These are phyloP conservation scores for Xiphophorus couchianus DNA, from an alignment of 2,113 vertebrate species.

Conservation along the genomic window DNA sequence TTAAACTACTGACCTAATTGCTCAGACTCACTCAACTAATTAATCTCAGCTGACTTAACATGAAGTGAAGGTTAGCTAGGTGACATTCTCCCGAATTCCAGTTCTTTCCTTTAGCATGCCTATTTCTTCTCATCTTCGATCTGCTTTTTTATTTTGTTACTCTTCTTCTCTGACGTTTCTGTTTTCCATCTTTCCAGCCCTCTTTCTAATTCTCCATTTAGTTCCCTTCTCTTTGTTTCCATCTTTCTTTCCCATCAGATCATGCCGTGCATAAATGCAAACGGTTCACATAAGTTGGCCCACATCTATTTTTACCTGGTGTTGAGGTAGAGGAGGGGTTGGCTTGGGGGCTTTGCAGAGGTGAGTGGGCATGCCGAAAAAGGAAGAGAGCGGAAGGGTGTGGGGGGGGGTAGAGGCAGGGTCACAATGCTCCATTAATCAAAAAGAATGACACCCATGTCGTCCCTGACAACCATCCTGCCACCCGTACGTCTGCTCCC, in stretches of 20 bases:
- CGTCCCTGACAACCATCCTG: constrained; percentile 84
- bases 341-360: constrained; percentile 44
- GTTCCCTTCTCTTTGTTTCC: constrained; percentile 1
- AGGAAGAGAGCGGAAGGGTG: neutral
- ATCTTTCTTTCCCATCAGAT: constrained; percentile 16
- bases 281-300: constrained; percentile 55
- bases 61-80: constrained; percentile 87
- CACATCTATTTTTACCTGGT: constrained; percentile 78
- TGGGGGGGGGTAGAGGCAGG: constrained; percentile 61
- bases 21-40: constrained; percentile 89
- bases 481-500: constrained; percentile 63
- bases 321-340: constrained; percentile 12
- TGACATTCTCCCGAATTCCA: constrained; percentile 87
- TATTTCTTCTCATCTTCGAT: neutral
- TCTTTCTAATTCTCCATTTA: neutral
- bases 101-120: constrained; percentile 47
- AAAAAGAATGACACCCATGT: constrained; percentile 89
- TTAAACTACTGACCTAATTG: constrained; percentile 82
- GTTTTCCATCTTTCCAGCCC: neutral
- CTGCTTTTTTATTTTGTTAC: neutral
- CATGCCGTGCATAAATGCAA: constrained; percentile 19
- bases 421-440: constrained; percentile 92
- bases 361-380: constrained; percentile 71
- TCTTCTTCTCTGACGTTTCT: neutral
- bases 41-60: constrained; percentile 91